A percentile compares a stretch with the other conserved stretches of the same genome.
These are phyloP conservation scores for Nothobranchius furzeri DNA, from an alignment of 2,113 vertebrate species.

Conservation along the genomic window DNA sequence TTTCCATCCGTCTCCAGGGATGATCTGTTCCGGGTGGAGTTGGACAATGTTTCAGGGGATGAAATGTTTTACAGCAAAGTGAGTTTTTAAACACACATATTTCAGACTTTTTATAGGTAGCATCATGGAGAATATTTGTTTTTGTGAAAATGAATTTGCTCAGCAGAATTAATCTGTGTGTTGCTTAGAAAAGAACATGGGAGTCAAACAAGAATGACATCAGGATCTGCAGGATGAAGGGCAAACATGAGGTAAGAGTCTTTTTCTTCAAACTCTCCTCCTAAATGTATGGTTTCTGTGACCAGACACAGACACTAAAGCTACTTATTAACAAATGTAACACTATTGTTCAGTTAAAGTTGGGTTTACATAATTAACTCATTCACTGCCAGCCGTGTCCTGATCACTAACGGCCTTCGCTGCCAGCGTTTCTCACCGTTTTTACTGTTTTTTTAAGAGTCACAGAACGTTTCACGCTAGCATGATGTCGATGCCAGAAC, in stretches of 20 bases:
- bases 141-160: neutral
- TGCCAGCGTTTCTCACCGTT: too few species aligned
- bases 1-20: conserved; percentile 78
- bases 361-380: too few species aligned
- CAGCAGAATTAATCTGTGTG: conserved; percentile 10
- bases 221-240: conserved; percentile 95
- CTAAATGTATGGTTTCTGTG: too few species aligned
- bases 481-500: too few species aligned
- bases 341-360: too few species aligned
- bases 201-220: conserved; percentile 93
- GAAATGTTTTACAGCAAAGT: conserved; percentile 95
- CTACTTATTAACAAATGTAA: too few species aligned
- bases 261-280: neutral
- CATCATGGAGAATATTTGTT: neutral
- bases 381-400: too few species aligned
- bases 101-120: conserved; percentile 10
- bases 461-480: too few species aligned
- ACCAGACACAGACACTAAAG: too few species aligned
- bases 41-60: conserved; percentile 83
- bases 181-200: conserved; percentile 90
- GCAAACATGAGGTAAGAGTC: conserved; percentile 88
- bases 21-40: conserved; percentile 89
- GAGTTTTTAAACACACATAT: conserved; percentile 43
- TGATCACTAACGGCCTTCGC: too few species aligned
- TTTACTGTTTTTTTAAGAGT: too few species aligned